These are phyloP conservation scores for Bujurquina vittata DNA, from an alignment of 2,113 vertebrate species.

Conservation along the genomic window DNA sequence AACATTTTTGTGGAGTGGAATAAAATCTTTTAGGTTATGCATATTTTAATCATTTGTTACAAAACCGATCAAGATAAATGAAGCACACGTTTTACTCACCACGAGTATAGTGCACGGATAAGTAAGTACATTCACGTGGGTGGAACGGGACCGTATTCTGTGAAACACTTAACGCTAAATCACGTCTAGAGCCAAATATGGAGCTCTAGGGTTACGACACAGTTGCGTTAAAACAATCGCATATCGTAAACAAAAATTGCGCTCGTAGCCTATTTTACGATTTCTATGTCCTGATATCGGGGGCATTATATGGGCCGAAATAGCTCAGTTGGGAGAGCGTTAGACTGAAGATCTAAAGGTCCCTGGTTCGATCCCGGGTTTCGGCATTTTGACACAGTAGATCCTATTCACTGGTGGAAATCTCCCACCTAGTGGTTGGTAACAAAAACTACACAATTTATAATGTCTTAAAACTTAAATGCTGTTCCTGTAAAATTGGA, in stretches of 20 bases:
- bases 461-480: background rate
- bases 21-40: background rate
- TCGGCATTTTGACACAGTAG: conserved; percentile 59
- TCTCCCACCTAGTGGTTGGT: background rate
- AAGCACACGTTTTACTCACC: fast-evolving
- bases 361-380: conserved; percentile 77
- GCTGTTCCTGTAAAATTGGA: background rate
- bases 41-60: background rate
- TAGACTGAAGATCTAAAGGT: conserved; percentile 74
- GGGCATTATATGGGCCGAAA: conserved; percentile 52
- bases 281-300: fast-evolving
- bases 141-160: background rate
- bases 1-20: background rate
- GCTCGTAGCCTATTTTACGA: background rate
- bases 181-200: fast-evolving
- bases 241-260: no score
- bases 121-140: background rate
- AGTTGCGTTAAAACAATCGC: background rate
- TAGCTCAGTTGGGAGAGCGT: conserved; percentile 80
- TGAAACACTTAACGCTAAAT: background rate
- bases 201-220: background rate
- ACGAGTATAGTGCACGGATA: fast-evolving
- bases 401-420: background rate
- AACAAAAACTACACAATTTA: fast-evolving
- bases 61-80: background rate